These are phyloP conservation scores for Aleiodes sp. DNA, from an alignment of 1,140 invertebrate genomes.

Conservation along the genomic window DNA sequence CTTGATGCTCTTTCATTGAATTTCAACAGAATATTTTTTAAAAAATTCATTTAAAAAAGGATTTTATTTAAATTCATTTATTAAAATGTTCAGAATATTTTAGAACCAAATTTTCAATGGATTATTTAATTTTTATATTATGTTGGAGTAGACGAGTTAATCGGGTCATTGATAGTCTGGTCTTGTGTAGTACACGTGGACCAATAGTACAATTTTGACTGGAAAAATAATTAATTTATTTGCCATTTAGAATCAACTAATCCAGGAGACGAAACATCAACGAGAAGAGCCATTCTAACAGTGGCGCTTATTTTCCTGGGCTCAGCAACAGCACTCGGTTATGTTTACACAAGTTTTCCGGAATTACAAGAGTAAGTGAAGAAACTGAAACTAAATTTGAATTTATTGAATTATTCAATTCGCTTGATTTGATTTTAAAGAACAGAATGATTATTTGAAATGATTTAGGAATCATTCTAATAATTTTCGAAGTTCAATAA, in stretches of 20 bases:
- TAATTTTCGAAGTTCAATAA: too few species aligned
- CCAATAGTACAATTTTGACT: background rate
- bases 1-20: background rate
- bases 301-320: slow-evolving; percentile 73
- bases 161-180: too few species aligned
- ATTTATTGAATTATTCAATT: background rate
- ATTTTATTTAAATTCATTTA: background rate
- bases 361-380: slow-evolving; percentile 82
- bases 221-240: background rate
- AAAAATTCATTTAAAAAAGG: background rate
- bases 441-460: too few species aligned
- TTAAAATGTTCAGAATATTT: background rate
- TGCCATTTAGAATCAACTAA: slow-evolving; percentile 15
- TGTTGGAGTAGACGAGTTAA: too few species aligned
- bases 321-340: slow-evolving; percentile 71
- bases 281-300: slow-evolving; percentile 68
- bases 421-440: too few species aligned
- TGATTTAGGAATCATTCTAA: too few species aligned
- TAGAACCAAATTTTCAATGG: too few species aligned
- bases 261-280: slow-evolving; percentile 54
- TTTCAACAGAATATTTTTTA: background rate
- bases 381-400: too few species aligned
- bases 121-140: too few species aligned
- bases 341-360: slow-evolving; percentile 82
- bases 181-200: background rate